phyloP scores from a whole-genome alignment of 2,888 invertebrate species.

The Dendrolimus pini region DNA sequence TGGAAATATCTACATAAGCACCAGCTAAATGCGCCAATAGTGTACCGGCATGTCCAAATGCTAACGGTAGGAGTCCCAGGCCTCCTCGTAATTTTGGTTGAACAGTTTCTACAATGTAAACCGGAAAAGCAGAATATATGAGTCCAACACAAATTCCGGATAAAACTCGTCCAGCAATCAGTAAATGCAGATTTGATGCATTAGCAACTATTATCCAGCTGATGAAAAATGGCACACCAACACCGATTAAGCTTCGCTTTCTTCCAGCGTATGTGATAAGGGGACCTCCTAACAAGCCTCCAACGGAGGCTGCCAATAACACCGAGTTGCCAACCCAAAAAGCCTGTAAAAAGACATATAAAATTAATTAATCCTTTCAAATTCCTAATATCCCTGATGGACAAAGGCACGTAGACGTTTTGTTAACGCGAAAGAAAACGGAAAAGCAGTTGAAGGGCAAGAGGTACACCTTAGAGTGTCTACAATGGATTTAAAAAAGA shows the following conservation, averaged over 20 bases:
- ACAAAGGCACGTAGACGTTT: background rate
- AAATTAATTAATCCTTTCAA: background rate
- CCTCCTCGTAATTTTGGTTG: constrained; percentile 95
- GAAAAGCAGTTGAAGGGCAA: too few species aligned
- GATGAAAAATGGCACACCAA: constrained; percentile 86
- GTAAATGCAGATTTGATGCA: constrained; percentile 82
- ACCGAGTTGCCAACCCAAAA: constrained; percentile 93
- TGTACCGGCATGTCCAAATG: constrained; percentile 91
- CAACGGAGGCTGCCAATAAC: constrained; percentile 89
- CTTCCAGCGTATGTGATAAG: constrained; percentile 89
- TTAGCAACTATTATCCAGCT: constrained; percentile 90
- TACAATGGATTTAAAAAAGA: too few species aligned
- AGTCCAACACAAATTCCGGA: constrained; percentile 93
- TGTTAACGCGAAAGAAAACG: too few species aligned
- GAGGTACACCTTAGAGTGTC: too few species aligned
- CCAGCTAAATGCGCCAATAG: constrained; percentile 88
- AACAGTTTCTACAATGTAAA: constrained; percentile 95
- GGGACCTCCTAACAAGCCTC: constrained; percentile 92
- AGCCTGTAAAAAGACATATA: constrained; percentile 70
- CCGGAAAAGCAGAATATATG: constrained; percentile 90
- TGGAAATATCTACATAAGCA: constrained; percentile 86
- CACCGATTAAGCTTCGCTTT: constrained; percentile 85
- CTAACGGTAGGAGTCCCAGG: constrained; percentile 90
- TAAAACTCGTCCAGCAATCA: constrained; percentile 88
- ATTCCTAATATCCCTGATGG: background rate